phyloP scores from a whole-genome alignment of 2,888 invertebrate species.

The Eupithecia subfuscata region DNA sequence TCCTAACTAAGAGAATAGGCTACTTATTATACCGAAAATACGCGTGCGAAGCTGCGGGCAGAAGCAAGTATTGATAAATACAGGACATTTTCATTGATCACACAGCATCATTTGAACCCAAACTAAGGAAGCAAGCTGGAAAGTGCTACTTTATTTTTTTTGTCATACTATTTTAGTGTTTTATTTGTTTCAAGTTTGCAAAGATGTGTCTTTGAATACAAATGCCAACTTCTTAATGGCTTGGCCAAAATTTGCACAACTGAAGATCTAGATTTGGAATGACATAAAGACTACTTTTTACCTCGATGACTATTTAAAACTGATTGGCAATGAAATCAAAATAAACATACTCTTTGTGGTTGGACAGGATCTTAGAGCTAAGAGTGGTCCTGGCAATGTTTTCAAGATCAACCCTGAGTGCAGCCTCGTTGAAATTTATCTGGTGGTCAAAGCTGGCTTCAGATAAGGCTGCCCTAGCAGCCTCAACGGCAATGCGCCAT shows the following conservation, averaged over 20 bases:
- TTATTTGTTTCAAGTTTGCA: too few species aligned
- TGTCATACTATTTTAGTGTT: too few species aligned
- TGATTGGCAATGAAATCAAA: background rate
- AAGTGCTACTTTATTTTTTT: background rate
- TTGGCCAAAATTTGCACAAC: background rate
- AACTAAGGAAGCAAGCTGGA: background rate
- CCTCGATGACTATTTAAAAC: background rate
- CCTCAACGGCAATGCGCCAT: conserved; percentile 94
- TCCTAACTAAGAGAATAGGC: too few species aligned
- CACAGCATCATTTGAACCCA: background rate
- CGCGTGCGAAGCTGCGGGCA: too few species aligned
- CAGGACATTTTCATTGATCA: background rate
- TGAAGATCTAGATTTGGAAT: background rate
- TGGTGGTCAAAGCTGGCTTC: conserved; percentile 93
- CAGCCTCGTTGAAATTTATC: conserved; percentile 85
- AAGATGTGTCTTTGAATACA: too few species aligned
- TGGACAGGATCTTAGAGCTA: conserved; percentile 98
- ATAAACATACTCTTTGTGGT: conserved; percentile 92
- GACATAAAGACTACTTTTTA: background rate
- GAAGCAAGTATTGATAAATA: background rate
- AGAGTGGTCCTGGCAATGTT: conserved; percentile 99
- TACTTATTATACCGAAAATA: too few species aligned
- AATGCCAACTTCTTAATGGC: background rate
- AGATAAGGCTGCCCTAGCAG: conserved; percentile 92
- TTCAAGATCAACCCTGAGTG: conserved; percentile 93